These are phyloP conservation scores for Abscondita cerata DNA, from an alignment of 2,888 invertebrate species.

Conservation along the genomic window DNA sequence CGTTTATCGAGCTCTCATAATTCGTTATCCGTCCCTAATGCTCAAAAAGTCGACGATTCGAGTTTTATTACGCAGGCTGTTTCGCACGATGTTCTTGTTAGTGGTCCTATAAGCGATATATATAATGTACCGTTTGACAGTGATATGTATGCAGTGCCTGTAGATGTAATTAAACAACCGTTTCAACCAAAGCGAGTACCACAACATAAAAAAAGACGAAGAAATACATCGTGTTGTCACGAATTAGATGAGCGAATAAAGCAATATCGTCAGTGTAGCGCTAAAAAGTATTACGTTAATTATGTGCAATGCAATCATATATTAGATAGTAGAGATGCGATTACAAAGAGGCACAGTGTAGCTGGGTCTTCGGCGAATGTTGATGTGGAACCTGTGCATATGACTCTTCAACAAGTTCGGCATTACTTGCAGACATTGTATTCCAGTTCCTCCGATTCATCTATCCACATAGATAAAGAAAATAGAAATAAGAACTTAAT, in stretches of 20 bases:
- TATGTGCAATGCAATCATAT: constrained; percentile 33
- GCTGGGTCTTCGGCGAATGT: constrained; percentile 66
- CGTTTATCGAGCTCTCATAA: constrained; percentile 86
- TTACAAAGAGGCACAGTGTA: constrained; percentile 70
- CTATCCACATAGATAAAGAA: constrained; percentile 60
- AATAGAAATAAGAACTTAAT: constrained; percentile 40
- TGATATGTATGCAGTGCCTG: constrained; percentile 85
- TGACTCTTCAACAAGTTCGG: constrained; percentile 84
- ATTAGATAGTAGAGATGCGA: constrained; percentile 52
- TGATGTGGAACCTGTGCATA: constrained; percentile 78
- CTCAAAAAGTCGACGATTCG: constrained; percentile 82
- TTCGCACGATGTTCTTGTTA: constrained; percentile 81
- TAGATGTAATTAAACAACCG: constrained; percentile 77
- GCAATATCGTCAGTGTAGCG: constrained; percentile 30
- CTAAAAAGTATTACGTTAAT: constrained; percentile 26
- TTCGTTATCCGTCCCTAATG: constrained; percentile 73
- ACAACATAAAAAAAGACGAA: constrained; percentile 51
- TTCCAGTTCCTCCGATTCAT: constrained; percentile 76
- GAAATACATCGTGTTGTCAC: constrained; percentile 59
- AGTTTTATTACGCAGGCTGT: constrained; percentile 89
- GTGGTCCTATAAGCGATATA: constrained; percentile 82
- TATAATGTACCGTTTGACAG: constrained; percentile 90
- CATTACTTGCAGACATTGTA: constrained; percentile 84
- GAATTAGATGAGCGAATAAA: constrained; percentile 46
- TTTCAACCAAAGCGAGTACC: constrained; percentile 60